Percentiles rank a stretch among this genome's conserved stretches.
Evolutionary conservation across 2,888 invertebrate species (phyloP).

Genomic region (Sabellastarte sp.): DNA sequence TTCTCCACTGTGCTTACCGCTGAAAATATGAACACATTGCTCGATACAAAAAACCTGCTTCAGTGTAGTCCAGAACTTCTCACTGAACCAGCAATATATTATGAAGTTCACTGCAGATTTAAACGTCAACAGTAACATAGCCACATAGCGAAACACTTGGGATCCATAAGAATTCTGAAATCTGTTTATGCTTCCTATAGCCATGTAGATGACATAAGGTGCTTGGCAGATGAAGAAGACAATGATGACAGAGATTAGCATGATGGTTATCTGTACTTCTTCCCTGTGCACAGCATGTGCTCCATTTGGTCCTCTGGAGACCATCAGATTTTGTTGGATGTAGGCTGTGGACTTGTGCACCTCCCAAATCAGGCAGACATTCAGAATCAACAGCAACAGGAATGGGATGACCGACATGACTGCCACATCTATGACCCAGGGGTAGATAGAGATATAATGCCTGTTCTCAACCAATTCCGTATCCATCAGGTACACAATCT

Average conservation of each 20-base stretch:
- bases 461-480: conserved; percentile 32
- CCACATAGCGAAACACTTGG: conserved; percentile 23
- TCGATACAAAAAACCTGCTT: conserved; percentile 54
- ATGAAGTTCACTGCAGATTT: conserved; percentile 56
- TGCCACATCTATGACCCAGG: conserved; percentile 39
- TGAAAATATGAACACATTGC: conserved; percentile 12
- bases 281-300: conserved; percentile 43
- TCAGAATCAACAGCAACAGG: conserved; percentile 42
- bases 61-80: conserved; percentile 55
- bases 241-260: conserved; percentile 51
- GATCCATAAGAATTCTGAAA: conserved; percentile 6
- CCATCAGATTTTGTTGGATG: conserved; percentile 39
- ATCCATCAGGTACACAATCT: conserved; percentile 18
- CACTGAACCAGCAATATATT: conserved; percentile 58
- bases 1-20: background rate
- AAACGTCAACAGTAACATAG: conserved; percentile 39
- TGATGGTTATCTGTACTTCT: conserved; percentile 52
- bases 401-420: conserved; percentile 46
- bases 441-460: conserved; percentile 31
- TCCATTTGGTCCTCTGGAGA: background rate
- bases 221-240: conserved; percentile 54
- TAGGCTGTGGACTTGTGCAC: conserved; percentile 51
- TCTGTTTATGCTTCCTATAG: conserved; percentile 18
- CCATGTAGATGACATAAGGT: conserved; percentile 43
- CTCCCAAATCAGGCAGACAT: conserved; percentile 48